Percentiles rank a stretch among this genome's conserved stretches.
phyloP scores from a whole-genome alignment of 2,113 vertebrate genomes.

The Aphelocoma coerulescens region DNA sequence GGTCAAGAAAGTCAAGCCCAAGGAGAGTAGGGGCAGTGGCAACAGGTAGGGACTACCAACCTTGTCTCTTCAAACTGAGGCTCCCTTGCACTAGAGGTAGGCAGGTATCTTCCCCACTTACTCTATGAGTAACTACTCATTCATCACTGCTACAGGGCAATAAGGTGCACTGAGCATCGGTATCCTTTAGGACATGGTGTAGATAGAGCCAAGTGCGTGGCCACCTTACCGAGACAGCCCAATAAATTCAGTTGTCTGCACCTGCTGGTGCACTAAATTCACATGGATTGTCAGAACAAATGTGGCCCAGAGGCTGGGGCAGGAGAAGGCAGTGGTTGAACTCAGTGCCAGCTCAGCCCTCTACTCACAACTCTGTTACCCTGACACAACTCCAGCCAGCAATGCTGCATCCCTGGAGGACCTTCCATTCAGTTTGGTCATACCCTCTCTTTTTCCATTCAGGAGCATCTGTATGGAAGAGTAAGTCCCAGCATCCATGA shows the following conservation, averaged over 20 bases:
- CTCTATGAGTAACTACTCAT: background rate
- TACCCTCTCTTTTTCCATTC: background rate
- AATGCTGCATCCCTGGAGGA: background rate
- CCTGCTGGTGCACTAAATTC: background rate
- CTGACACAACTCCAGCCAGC: background rate
- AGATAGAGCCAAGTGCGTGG: background rate
- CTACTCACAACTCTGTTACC: background rate
- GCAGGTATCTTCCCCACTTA: background rate
- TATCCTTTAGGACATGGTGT: background rate
- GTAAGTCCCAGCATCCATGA: background rate
- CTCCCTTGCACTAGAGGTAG: background rate
- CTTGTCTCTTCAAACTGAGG: background rate
- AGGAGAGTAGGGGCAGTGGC: background rate
- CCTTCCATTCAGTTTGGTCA: accelerated
- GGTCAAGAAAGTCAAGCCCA: background rate
- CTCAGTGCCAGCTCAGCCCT: background rate
- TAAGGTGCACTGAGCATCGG: background rate
- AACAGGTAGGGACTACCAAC: background rate
- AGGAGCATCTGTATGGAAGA: background rate
- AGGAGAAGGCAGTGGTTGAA: background rate
- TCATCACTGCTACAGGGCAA: background rate
- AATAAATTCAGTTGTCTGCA: background rate
- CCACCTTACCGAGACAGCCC: background rate
- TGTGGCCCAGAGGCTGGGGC: accelerated
- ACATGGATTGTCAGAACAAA: background rate